Percentiles rank a stretch among this genome's conserved stretches.
Conservation (phyloP, 92 coral and sea anemone species). For the Anthopleura xanthogrammica region DNA sequence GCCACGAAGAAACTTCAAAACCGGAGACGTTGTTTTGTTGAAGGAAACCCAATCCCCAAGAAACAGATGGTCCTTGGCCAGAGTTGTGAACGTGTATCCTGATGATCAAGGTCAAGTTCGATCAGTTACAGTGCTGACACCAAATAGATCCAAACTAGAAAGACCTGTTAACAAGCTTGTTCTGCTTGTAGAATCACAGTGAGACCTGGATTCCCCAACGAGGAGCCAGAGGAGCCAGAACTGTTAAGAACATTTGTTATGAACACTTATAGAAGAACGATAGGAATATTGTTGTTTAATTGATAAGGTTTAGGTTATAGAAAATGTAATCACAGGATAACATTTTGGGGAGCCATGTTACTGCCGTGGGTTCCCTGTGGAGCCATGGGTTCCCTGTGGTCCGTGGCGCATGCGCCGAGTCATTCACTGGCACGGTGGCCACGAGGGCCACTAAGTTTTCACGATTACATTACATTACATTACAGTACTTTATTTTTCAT, state of each 20-base stretch:
- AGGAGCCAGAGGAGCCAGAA: constrained; percentile 36
- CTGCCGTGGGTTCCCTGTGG: constrained; percentile 17
- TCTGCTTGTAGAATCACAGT: constrained; percentile 34
- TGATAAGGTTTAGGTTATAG: neutral
- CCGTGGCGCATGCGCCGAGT: too few species aligned
- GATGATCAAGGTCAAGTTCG: too few species aligned
- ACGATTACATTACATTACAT: too few species aligned
- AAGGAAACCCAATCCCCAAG: constrained; percentile 40
- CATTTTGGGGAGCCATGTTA: constrained; percentile 55
- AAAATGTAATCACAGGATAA: constrained; percentile 34
- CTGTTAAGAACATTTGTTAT: too few species aligned
- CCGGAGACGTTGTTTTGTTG: constrained; percentile 43
- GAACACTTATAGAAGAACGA: too few species aligned
- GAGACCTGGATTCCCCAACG: constrained; percentile 53
- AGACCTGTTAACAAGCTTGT: constrained; percentile 55
- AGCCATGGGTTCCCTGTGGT: constrained; percentile 16
- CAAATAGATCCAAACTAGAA: constrained; percentile 41
- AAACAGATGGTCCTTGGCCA: constrained; percentile 44
- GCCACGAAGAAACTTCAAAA: constrained; percentile 36
- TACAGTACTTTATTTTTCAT: too few species aligned
- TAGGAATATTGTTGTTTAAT: neutral
- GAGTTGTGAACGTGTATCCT: too few species aligned
- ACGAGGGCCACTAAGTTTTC: too few species aligned
- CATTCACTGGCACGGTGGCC: too few species aligned
- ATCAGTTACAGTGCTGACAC: too few species aligned